Percentiles rank a stretch among this genome's conserved stretches.
Evolutionary conservation across 2,113 vertebrate genomes (phyloP).

Genomic region (Mesocricetus auratus): DNA sequence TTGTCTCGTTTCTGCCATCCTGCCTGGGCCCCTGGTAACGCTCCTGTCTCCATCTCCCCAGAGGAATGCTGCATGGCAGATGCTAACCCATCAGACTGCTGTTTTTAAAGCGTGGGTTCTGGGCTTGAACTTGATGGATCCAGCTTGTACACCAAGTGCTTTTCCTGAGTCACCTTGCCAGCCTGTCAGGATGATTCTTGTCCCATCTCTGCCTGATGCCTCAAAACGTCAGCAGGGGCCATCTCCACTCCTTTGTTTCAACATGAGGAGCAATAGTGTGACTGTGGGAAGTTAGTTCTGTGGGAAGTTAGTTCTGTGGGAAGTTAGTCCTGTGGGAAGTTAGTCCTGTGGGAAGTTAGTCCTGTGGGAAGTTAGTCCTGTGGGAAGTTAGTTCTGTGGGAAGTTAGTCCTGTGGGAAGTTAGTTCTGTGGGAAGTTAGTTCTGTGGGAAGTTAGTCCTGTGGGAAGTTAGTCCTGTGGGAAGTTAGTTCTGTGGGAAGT

Average conservation of each 20-base stretch:
- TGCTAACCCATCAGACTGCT: not conserved
- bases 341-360: not conserved
- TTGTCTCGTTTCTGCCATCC: not conserved
- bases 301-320: too few species aligned
- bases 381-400: not conserved
- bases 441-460: too few species aligned
- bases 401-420: too few species aligned
- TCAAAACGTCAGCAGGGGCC: not conserved
- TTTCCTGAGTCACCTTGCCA: not conserved
- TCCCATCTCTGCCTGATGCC: not conserved
- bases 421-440: not conserved
- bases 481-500: not conserved
- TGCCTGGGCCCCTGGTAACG: not conserved
- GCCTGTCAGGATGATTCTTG: not conserved
- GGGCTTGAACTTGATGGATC: not conserved
- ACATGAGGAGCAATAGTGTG: not conserved
- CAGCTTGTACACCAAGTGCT: not conserved
- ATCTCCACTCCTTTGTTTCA: not conserved
- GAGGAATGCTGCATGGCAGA: not conserved
- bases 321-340: not conserved
- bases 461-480: too few species aligned
- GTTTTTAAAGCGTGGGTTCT: not conserved
- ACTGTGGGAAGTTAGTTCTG: not conserved
- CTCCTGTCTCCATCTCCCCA: not conserved
- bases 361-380: not conserved